Conservation (phyloP, 2,888 invertebrate genomes). For the Euzetes globulus region DNA sequence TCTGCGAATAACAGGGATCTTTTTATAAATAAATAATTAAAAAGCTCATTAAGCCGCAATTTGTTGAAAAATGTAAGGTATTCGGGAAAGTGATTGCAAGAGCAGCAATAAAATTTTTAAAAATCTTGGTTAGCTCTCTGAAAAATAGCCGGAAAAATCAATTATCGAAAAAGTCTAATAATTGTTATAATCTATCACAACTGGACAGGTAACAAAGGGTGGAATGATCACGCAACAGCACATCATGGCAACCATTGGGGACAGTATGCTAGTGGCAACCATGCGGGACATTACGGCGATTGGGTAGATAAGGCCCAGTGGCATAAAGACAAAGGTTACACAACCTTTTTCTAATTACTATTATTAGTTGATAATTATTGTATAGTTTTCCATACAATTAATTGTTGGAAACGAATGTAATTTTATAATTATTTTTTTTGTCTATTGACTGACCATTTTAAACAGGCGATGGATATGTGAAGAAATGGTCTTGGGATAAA, state of each 20-base stretch:
- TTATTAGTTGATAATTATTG: neutral
- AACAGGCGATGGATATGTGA: conserved; percentile 19
- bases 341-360: neutral
- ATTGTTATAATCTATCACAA: neutral
- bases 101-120: too few species aligned
- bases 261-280: neutral
- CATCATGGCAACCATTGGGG: conserved; percentile 6
- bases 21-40: too few species aligned
- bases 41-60: too few species aligned
- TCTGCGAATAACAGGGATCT: too few species aligned
- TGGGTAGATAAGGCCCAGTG: conserved; percentile 17
- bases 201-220: conserved; percentile 1
- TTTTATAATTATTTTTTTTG: neutral
- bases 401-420: neutral
- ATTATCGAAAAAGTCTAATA: neutral
- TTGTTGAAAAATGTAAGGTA: too few species aligned
- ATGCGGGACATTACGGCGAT: conserved; percentile 17
- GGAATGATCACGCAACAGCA: neutral
- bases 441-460: neutral
- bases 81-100: too few species aligned
- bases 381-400: neutral
- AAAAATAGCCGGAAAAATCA: neutral
- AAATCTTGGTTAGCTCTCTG: neutral
- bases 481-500: conserved; percentile 26
- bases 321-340: conserved; percentile 17